Evolutionary conservation across 2,113 vertebrate species (phyloP), one percentile per base, ranked within the genome.

Genomic region (Polyodon spathula): DNA sequence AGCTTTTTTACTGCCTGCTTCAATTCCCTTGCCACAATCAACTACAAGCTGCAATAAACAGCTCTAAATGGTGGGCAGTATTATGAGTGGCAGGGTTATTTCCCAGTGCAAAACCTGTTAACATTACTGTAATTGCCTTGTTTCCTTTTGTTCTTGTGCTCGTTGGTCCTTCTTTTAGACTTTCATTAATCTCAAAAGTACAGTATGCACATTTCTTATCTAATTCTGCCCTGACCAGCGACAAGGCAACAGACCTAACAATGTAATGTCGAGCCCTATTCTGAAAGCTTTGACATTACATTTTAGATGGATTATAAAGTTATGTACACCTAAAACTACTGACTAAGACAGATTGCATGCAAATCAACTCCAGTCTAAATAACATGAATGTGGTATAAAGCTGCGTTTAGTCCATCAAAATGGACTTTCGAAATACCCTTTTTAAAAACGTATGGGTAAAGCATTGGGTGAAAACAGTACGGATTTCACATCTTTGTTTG

Each of bases 1-100:
- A 70, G 69, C 73, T 27, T 48, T 61, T 61, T 61, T 41, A 59
- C 50, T 37, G 27, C 40, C 54, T 54, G 16, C 39, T 37, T 8
- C 17, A 37, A 58, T 48, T 63, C 65, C 60, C 59, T 43, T 43
- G 53, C 53, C 37, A 40, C 56, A n/a, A 17, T 59, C 40, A 44
- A 43, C 41, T 63, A 54, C 54, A 55, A 40, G 54, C 52, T 40
- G 39, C 46, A 64, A 57, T 62, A 57, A 64, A 58, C 15, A 16
- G 51, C 59, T 51, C 38, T 40, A 56, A 66, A 51, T 27, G 56
- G 46, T 62, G 38, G 41, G 50, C 37, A 59, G 14, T 17, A 27
- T 53, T 40, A 27, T 37, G 40, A 60, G 58, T 58, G 5, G 52
- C 51, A 56, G 12, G 42, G 63, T 37, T 40, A 50, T 64, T 58